A percentile compares a stretch with the other conserved stretches of the same genome.
Evolutionary conservation across 1,140 invertebrate genomes (phyloP).

Genomic region (Danaus melanippus): DNA sequence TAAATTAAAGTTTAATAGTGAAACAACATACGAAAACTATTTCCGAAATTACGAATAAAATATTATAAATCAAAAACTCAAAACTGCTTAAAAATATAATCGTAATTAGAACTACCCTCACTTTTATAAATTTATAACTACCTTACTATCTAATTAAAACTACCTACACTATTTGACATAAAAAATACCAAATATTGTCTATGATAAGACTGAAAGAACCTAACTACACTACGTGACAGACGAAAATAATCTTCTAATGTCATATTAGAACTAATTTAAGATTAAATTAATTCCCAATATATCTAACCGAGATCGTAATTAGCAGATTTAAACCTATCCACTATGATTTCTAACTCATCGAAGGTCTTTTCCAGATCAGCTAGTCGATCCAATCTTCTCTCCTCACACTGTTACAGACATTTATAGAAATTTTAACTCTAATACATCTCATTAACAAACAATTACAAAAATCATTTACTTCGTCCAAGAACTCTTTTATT

Average conservation of each 20-base stretch:
- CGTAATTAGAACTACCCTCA: background rate
- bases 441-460: background rate
- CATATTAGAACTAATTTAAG: no score
- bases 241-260: no score
- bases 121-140: no score
- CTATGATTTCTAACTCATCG: conserved; percentile 37
- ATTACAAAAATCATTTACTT: conserved; percentile 30
- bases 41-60: background rate
- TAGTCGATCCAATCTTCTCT: conserved; percentile 30
- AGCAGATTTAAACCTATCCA: conserved; percentile 43
- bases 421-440: conserved; percentile 1
- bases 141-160: no score
- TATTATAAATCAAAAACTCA: conserved; percentile 5
- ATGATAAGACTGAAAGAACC: no score
- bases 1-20: no score
- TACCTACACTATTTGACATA: no score
- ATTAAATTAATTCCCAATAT: background rate
- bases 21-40: no score
- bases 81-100: background rate
- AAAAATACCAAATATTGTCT: no score
- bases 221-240: no score
- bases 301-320: conserved; percentile 59
- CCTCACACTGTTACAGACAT: conserved; percentile 25
- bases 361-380: conserved; percentile 40
- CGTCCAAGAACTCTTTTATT: conserved; percentile 23